Percentiles rank a stretch among this genome's conserved stretches.
Evolutionary conservation across 2,113 vertebrate genomes (phyloP).

Genomic region (Brachionichthys hirsutus): DNA sequence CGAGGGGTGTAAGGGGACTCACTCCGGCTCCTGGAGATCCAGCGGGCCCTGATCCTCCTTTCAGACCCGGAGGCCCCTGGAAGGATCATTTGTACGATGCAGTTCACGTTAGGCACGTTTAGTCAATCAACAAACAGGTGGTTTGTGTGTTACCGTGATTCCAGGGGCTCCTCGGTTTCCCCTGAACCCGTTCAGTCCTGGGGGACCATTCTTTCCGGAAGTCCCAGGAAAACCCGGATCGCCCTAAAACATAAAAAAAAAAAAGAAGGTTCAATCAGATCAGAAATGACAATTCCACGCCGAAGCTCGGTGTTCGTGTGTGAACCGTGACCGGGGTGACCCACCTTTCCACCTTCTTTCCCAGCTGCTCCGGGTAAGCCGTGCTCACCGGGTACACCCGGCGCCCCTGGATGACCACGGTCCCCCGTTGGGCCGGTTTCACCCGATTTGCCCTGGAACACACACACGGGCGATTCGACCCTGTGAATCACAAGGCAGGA

Average conservation of each 20-base stretch:
- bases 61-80: constrained; percentile 89
- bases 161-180: constrained; percentile 90
- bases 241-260: constrained; percentile 75
- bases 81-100: constrained; percentile 18
- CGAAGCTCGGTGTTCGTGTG: not conserved
- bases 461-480: too few species aligned
- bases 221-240: constrained; percentile 88
- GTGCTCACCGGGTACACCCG: constrained; percentile 93
- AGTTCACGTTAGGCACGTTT: not conserved
- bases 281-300: not conserved
- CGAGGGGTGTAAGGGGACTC: constrained; percentile 64
- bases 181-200: constrained; percentile 89
- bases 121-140: not conserved
- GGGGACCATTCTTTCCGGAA: constrained; percentile 88
- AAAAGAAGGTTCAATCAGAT: not conserved
- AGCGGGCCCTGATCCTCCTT: constrained; percentile 89
- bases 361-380: constrained; percentile 92
- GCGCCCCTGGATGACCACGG: constrained; percentile 91
- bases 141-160: constrained; percentile 80
- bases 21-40: constrained; percentile 87
- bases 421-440: constrained; percentile 93
- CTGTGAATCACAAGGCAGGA: not conserved
- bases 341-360: constrained; percentile 95
- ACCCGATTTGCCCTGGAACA: constrained; percentile 88
- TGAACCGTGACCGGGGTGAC: constrained; percentile 11